Conservation (phyloP, 2,797 vertebrate genomes). For the Tiaroga cobitis region DNA sequence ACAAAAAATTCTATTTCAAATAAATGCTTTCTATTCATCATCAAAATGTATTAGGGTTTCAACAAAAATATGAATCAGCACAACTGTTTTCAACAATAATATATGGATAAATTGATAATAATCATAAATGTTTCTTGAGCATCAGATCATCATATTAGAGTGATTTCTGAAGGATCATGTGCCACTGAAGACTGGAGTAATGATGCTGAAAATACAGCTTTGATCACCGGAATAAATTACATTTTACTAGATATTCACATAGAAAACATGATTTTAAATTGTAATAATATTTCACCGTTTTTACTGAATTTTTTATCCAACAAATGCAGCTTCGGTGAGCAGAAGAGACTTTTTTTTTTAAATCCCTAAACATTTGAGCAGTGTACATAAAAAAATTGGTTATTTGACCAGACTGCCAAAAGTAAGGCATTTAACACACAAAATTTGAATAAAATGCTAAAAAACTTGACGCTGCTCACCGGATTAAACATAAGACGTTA, state of each 20-base stretch:
- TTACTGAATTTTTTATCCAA: too few species aligned
- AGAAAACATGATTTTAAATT: too few species aligned
- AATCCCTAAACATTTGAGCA: too few species aligned
- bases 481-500: neutral
- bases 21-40: neutral
- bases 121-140: too few species aligned
- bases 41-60: neutral
- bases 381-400: too few species aligned
- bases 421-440: neutral
- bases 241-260: neutral
- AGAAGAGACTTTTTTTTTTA: too few species aligned
- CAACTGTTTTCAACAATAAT: too few species aligned
- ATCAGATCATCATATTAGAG: too few species aligned
- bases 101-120: too few species aligned
- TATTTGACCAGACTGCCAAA: neutral
- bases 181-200: neutral
- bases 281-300: too few species aligned
- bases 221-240: neutral
- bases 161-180: too few species aligned
- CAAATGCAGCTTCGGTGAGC: too few species aligned
- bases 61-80: neutral
- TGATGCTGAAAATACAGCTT: neutral
- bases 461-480: neutral
- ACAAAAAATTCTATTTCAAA: neutral
- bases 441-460: neutral